A percentile compares a stretch with the other conserved stretches of the same genome.
Conservation (phyloP, 2,888 invertebrate species). For the Nipponacmea schrenckii region DNA sequence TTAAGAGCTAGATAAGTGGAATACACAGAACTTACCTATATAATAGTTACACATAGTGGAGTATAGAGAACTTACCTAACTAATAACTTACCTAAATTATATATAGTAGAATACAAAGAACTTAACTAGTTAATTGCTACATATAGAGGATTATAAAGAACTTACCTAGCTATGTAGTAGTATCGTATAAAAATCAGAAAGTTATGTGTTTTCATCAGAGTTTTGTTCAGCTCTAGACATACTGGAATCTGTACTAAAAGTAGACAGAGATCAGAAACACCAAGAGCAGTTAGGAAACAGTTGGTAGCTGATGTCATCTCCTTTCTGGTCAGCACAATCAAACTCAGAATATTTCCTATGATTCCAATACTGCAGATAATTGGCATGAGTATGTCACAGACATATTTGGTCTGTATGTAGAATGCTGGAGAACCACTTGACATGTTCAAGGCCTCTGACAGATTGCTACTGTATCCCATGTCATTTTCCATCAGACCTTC, state of each 20-base stretch:
- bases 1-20: no score
- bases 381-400: constrained; percentile 33
- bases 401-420: constrained; percentile 20
- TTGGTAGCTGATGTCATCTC: constrained; percentile 39
- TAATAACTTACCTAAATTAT: no score
- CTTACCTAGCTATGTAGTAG: constrained; percentile 37
- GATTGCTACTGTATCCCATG: no score
- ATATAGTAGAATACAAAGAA: no score
- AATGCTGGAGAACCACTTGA: constrained; percentile 19
- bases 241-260: constrained; percentile 34
- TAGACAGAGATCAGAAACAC: constrained; percentile 37
- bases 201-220: constrained; percentile 19
- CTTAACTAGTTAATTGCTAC: no score
- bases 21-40: no score
- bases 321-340: constrained; percentile 37
- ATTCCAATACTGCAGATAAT: constrained; percentile 36
- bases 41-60: no score
- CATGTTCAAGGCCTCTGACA: no score
- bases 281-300: constrained; percentile 41
- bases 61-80: no score
- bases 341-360: constrained; percentile 38
- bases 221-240: constrained; percentile 28
- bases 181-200: constrained; percentile 33
- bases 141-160: no score
- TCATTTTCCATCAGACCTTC: no score